Percentiles rank a stretch among this genome's conserved stretches.
phyloP scores from a whole-genome alignment of 2,113 vertebrate genomes.

The Elaphurus davidianus region DNA sequence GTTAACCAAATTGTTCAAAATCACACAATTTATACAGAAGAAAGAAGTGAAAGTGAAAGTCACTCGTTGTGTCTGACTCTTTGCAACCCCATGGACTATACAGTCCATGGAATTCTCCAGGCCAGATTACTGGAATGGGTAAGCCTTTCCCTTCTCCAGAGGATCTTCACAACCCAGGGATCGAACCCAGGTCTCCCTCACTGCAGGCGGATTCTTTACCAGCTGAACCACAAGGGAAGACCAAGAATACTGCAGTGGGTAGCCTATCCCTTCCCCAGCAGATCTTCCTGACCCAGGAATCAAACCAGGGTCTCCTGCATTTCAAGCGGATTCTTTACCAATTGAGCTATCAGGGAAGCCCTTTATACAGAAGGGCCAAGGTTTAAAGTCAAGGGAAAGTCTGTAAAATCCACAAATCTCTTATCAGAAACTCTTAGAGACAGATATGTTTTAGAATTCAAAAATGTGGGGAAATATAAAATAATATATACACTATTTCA shows the following conservation, averaged over 20 bases:
- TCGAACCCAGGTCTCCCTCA: neutral
- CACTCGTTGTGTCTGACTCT: neutral
- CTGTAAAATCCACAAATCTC: neutral
- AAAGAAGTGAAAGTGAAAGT: neutral
- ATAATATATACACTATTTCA: neutral
- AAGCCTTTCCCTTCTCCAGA: neutral
- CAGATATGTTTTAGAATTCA: neutral
- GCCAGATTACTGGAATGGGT: neutral
- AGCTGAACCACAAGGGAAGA: neutral
- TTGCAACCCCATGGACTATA: neutral
- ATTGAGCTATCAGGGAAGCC: neutral
- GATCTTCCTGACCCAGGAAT: neutral
- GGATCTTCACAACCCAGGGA: neutral
- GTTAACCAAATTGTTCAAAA: neutral
- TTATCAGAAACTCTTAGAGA: neutral
- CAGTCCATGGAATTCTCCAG: neutral
- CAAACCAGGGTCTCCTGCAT: neutral
- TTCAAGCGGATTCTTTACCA: neutral
- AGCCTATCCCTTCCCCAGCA: neutral
- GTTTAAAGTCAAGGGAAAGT: neutral
- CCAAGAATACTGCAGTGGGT: neutral
- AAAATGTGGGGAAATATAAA: neutral
- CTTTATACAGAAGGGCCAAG: neutral
- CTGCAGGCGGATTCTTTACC: neutral
- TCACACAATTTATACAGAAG: neutral